A percentile compares a stretch with the other conserved stretches of the same genome.
phyloP scores from a whole-genome alignment of 2,797 vertebrate species.

The Knipowitschia caucasica region DNA sequence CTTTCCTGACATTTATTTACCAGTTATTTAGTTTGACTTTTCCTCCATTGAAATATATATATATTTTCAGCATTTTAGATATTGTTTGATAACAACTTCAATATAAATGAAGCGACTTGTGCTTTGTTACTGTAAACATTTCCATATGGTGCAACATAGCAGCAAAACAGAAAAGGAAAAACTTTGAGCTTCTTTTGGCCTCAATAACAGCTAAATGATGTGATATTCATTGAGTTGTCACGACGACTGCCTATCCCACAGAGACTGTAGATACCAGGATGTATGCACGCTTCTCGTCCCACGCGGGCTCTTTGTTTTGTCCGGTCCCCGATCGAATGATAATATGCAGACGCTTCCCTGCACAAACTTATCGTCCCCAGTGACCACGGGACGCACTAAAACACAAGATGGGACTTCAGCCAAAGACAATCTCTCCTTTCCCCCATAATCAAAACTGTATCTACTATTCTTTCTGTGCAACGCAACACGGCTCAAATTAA shows the following conservation, averaged over 20 bases:
- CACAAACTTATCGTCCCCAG: constrained; percentile 57
- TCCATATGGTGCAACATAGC: no score
- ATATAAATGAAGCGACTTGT: no score
- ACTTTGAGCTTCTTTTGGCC: no score
- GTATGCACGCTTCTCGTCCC: constrained; percentile 53
- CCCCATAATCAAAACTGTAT: constrained; percentile 31
- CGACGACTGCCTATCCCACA: constrained; percentile 19
- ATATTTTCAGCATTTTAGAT: no score
- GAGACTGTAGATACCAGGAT: constrained; percentile 19
- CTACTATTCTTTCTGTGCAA: constrained; percentile 15
- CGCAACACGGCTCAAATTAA: constrained; percentile 45
- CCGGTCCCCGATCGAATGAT: constrained; percentile 67
- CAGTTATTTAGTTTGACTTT: no score
- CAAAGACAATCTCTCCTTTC: constrained; percentile 35
- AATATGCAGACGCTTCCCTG: constrained; percentile 62
- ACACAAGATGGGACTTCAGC: constrained; percentile 41
- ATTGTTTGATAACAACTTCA: no score
- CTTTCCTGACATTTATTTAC: no score
- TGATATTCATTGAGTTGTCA: no score
- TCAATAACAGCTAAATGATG: no score
- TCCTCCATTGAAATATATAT: no score
- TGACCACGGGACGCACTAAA: constrained; percentile 57
- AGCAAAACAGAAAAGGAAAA: no score
- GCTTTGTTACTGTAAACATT: no score
- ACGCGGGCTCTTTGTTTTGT: constrained; percentile 74